These are phyloP conservation scores for Aptenodytes forsteri DNA, from an alignment of 2,113 vertebrate species.

Conservation along the genomic window DNA sequence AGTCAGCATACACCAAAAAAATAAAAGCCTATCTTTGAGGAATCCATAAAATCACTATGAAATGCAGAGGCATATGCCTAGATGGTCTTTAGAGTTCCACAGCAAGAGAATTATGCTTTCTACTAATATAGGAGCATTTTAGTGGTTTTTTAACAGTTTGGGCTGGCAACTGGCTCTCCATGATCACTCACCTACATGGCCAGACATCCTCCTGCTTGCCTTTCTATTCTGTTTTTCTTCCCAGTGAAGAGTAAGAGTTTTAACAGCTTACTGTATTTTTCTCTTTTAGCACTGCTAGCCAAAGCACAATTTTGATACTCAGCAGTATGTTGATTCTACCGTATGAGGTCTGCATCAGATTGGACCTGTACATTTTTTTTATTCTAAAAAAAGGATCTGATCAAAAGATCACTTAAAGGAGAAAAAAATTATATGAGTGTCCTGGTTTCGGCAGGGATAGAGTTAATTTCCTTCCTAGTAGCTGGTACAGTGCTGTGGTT, in stretches of 20 bases:
- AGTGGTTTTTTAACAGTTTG: not conserved
- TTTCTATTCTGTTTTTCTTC: not conserved
- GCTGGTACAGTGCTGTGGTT: too few relatives aligned
- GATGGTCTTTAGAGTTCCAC: not conserved
- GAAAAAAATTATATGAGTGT: not conserved
- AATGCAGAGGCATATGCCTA: not conserved
- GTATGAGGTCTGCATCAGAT: not conserved
- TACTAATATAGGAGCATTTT: not conserved
- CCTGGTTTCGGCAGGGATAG: too few relatives aligned
- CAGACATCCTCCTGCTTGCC: not conserved
- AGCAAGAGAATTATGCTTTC: not conserved
- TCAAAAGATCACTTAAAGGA: not conserved
- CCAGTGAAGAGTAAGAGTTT: not conserved
- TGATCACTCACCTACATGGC: not conserved
- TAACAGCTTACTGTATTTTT: not conserved
- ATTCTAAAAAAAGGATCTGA: not conserved
- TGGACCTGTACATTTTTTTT: not conserved
- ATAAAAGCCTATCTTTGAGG: not conserved
- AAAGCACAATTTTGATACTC: not conserved
- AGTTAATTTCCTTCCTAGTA: too few relatives aligned
- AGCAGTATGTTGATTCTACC: not conserved
- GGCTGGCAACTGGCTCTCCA: not conserved
- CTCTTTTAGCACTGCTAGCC: not conserved
- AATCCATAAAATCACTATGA: not conserved
- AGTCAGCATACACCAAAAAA: not conserved